These are phyloP conservation scores for Dendrocincla fuliginosa DNA, from an alignment of 2,797 vertebrate species.

Conservation along the genomic window DNA sequence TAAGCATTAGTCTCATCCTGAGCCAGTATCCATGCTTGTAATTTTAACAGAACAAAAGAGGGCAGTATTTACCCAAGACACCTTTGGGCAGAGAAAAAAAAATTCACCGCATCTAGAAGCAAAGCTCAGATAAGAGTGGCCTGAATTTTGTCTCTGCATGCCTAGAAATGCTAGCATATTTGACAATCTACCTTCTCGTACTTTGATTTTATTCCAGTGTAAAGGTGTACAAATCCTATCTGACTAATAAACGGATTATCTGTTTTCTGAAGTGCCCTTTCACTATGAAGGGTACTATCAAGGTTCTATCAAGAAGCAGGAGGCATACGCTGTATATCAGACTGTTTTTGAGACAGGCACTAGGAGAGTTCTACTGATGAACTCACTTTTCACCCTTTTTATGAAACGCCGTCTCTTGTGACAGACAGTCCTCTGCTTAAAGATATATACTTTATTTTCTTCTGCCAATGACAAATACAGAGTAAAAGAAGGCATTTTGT, in stretches of 20 bases:
- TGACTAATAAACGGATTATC: not conserved
- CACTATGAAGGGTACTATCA: not conserved
- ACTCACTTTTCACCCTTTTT: not conserved
- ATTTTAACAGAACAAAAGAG: not conserved
- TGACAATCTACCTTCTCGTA: not conserved
- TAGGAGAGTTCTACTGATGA: not conserved
- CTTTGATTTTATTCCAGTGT: not conserved
- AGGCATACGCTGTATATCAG: not conserved
- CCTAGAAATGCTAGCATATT: not conserved
- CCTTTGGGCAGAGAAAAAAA: not conserved
- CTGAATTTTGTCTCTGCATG: not conserved
- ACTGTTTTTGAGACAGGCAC: not conserved
- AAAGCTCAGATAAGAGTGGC: not conserved
- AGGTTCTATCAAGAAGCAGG: not conserved
- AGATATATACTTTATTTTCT: not conserved
- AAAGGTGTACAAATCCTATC: not conserved
- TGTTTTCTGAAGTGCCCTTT: not conserved
- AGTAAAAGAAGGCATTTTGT: not conserved
- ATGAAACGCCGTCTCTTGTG: not conserved
- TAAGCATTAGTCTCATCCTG: not conserved
- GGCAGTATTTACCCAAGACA: not conserved
- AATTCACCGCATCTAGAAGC: not conserved
- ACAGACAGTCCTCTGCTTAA: not conserved
- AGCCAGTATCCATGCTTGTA: not conserved
- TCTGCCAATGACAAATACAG: not conserved